Evolutionary conservation across 2,797 vertebrate genomes (phyloP).

Genomic region (Phyllotis vaccarum): DNA sequence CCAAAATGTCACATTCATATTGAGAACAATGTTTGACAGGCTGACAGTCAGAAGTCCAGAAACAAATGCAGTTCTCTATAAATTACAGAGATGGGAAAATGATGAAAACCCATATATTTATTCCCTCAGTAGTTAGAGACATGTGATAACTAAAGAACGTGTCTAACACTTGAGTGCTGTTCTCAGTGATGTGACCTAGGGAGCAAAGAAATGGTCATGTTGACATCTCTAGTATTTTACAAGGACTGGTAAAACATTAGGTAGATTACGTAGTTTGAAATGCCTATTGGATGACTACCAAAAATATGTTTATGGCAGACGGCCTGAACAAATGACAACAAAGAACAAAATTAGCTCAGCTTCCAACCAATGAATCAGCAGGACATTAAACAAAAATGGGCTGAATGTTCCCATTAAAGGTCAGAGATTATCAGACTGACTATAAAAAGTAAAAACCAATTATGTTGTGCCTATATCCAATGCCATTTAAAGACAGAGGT

Average conservation of each 20-base stretch:
- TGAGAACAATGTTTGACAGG: not conserved
- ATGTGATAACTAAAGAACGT: not conserved
- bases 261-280: not conserved
- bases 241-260: not conserved
- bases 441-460: slow-evolving; percentile 28
- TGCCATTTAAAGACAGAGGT: slow-evolving; percentile 2
- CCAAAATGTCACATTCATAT: not conserved
- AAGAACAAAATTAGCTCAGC: slow-evolving; percentile 17
- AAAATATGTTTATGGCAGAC: not conserved
- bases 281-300: not conserved
- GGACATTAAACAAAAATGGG: slow-evolving; percentile 47
- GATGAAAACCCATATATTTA: not conserved
- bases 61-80: not conserved
- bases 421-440: not conserved
- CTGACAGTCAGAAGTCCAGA: not conserved
- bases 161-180: not conserved
- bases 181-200: not conserved
- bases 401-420: not conserved
- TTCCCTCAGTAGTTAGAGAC: not conserved
- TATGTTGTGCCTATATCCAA: not conserved
- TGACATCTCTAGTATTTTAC: not conserved
- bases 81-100: not conserved
- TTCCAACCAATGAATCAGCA: not conserved
- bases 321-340: not conserved
- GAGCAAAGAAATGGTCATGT: not conserved